Conservation (phyloP, 1,140 invertebrate genomes). For the Neotoxoptera formosana region DNA sequence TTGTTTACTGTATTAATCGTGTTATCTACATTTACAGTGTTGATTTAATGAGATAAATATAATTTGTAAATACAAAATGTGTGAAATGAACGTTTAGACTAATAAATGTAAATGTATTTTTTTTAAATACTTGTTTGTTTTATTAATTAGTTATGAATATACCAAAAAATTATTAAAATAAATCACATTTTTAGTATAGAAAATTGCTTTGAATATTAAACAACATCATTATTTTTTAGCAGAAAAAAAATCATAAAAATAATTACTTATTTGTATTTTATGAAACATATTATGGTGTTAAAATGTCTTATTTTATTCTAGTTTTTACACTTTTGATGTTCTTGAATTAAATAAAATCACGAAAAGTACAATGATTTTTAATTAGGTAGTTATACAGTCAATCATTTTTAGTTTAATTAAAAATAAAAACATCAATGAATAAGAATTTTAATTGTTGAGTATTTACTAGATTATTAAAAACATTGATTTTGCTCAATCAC, state of each 20-base stretch:
- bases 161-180: neutral
- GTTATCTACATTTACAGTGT: neutral
- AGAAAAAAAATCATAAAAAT: neutral
- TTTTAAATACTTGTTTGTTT: no score
- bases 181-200: neutral
- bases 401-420: neutral
- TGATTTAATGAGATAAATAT: neutral
- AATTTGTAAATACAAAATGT: neutral
- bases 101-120: neutral
- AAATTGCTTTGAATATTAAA: neutral
- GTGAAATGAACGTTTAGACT: neutral
- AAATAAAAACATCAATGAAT: neutral
- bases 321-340: neutral
- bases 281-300: neutral
- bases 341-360: neutral
- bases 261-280: neutral
- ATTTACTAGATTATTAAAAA: neutral
- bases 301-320: neutral
- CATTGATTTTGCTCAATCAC: neutral
- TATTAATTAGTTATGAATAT: neutral
- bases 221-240: neutral
- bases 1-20: neutral
- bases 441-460: neutral
- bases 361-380: neutral
- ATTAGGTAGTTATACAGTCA: neutral